Evolutionary conservation across 2,113 vertebrate species (phyloP), one percentile per base, ranked within the genome.

Genomic region (Merops nubicus): DNA sequence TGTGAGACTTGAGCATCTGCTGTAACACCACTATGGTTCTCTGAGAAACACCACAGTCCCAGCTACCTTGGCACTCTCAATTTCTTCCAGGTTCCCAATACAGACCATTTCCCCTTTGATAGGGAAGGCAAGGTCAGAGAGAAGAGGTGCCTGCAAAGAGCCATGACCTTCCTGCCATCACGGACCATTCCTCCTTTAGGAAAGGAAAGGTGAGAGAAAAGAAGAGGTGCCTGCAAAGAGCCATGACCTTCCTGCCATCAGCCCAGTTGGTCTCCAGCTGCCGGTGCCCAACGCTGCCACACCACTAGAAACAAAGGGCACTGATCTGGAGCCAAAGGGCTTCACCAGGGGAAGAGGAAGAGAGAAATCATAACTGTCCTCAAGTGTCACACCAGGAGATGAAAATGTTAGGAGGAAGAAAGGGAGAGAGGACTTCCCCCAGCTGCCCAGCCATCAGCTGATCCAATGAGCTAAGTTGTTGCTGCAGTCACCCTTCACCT

Each of bases 261-360:
- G 93, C 97, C 90, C 97, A 98, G 98, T 98, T 98, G 94, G 96
- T 96, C 98, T 97, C 98, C 98, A 98, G 97, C 95, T 98, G 98
- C 97, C 97, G 97, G 92, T 93, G 82, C 96, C 88, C 85, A 85
- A 97, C 69, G 11, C 60, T 96, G 81, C 76, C 3, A 33, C 81
- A 72, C 81, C 96, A 97, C 97, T 94, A 89, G 91, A 97, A 98
- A 97, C 89, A 97, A 97, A 6, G 56, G 65, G 88, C 97, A 98
- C 81, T 98, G 97, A 98, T 97, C 97, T 98, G 97, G 97, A 96
- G 96, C 97, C 88, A 86, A 98, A 96, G 63, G 20, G 43, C 75
- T 98, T 97, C 91, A 83, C 21, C 53, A 26, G 33, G 5, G 5
- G 18, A 3, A 23, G 34, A 94, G 91, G 88, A 90, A 51, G 47